phyloP scores from a whole-genome alignment of 2,888 invertebrate genomes.

The Nesidiocoris tenuis region DNA sequence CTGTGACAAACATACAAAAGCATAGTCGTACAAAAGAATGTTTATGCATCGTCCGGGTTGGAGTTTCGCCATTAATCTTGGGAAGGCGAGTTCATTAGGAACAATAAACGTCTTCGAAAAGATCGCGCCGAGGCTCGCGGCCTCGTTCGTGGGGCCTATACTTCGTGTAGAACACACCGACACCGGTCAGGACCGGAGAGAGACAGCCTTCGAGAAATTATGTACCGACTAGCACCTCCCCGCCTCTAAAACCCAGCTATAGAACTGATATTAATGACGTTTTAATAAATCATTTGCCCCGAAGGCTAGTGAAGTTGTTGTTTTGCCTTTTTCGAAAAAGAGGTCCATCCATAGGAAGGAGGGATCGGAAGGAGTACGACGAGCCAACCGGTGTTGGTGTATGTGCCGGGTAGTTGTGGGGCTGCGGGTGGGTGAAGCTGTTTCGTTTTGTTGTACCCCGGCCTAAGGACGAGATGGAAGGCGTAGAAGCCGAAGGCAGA shows the following conservation, averaged over 20 bases:
- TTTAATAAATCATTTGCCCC: constrained; percentile 42
- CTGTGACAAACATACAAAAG: too few relatives aligned
- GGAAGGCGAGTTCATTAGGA: constrained; percentile 36
- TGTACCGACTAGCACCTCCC: constrained; percentile 10
- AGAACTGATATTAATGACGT: constrained; percentile 42
- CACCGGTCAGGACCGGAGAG: not conserved
- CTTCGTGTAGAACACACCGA: not conserved
- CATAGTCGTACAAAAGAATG: too few relatives aligned
- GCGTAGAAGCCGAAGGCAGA: constrained; percentile 11
- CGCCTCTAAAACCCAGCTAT: constrained; percentile 15
- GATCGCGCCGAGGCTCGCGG: not conserved
- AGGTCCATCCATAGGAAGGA: too few relatives aligned
- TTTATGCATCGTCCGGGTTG: too few relatives aligned
- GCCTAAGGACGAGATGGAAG: not conserved
- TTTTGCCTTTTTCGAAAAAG: not conserved
- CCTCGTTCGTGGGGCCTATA: not conserved
- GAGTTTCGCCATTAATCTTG: constrained; percentile 34
- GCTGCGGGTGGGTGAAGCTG: not conserved
- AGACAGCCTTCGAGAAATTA: constrained; percentile 17
- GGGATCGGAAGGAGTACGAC: not conserved
- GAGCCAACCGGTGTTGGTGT: not conserved
- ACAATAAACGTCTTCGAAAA: constrained; percentile 40
- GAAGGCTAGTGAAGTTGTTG: constrained; percentile 12
- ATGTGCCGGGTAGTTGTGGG: not conserved
- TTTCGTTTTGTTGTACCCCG: not conserved